Percentiles rank a stretch among this genome's conserved stretches.
Conservation (phyloP, 2,797 vertebrate genomes). For the Chromobotia macracanthus region DNA sequence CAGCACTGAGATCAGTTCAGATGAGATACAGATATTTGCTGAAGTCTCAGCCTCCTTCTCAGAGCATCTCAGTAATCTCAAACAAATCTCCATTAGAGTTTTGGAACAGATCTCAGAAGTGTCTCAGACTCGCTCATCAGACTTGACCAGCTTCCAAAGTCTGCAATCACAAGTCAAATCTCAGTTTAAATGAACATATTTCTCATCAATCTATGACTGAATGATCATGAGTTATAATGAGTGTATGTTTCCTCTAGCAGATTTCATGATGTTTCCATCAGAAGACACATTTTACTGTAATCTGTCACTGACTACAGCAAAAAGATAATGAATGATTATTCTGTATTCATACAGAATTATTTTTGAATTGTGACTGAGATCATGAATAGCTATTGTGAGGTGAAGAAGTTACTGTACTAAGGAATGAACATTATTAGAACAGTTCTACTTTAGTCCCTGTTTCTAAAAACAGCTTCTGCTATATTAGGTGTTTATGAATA, state of each 20-base stretch:
- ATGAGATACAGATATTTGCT: no score
- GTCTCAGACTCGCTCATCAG: not conserved
- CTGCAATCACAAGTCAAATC: not conserved
- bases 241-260: no score
- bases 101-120: not conserved
- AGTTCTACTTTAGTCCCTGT: not conserved
- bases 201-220: no score
- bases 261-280: no score
- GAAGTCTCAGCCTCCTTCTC: no score
- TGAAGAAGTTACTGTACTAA: not conserved
- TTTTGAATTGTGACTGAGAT: not conserved
- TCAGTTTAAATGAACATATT: not conserved
- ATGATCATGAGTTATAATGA: no score
- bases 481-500: conserved; percentile 13
- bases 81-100: no score
- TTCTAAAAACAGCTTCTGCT: conserved; percentile 1
- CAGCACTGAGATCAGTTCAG: not conserved
- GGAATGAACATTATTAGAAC: not conserved
- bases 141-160: no score
- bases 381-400: not conserved
- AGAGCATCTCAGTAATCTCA: no score
- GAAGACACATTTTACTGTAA: no score
- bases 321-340: not conserved
- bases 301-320: not conserved
- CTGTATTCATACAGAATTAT: not conserved